These are phyloP conservation scores for Cheumatopsyche charites DNA, from an alignment of 1,140 invertebrate species.

Conservation along the genomic window DNA sequence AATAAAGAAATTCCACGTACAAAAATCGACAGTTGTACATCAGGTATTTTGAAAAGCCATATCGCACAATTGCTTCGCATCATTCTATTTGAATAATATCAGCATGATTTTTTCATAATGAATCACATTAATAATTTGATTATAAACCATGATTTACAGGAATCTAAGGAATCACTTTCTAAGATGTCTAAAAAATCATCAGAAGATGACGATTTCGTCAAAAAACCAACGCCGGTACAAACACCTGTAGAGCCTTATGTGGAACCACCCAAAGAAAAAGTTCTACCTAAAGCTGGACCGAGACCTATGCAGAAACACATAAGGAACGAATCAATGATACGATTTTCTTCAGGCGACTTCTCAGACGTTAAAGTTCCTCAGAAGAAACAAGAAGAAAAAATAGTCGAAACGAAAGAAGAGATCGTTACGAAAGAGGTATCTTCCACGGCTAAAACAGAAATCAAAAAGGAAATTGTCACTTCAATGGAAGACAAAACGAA, in stretches of 20 bases:
- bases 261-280: conserved; percentile 46
- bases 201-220: conserved; percentile 42
- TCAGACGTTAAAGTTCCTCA: conserved; percentile 60
- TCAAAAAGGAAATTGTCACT: conserved; percentile 41
- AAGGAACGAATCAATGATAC: conserved; percentile 60
- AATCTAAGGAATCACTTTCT: conserved; percentile 24
- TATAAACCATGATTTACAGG: conserved; percentile 12
- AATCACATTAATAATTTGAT: conserved; percentile 28
- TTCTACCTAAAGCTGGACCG: conserved; percentile 59
- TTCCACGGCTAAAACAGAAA: conserved; percentile 40
- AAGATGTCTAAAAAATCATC: conserved; percentile 45
- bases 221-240: conserved; percentile 19
- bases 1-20: conserved; percentile 60
- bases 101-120: too few relatives aligned
- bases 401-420: conserved; percentile 54
- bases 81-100: background rate
- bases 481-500: conserved; percentile 35
- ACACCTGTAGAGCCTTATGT: conserved; percentile 28
- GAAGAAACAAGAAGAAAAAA: conserved; percentile 56
- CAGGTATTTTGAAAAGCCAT: conserved; percentile 22
- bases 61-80: background rate
- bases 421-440: conserved; percentile 29
- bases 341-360: conserved; percentile 61
- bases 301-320: conserved; percentile 61
- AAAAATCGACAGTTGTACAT: conserved; percentile 40